Evolutionary conservation across 1,140 invertebrate species (phyloP).

Genomic region (Eciton burchellii): DNA sequence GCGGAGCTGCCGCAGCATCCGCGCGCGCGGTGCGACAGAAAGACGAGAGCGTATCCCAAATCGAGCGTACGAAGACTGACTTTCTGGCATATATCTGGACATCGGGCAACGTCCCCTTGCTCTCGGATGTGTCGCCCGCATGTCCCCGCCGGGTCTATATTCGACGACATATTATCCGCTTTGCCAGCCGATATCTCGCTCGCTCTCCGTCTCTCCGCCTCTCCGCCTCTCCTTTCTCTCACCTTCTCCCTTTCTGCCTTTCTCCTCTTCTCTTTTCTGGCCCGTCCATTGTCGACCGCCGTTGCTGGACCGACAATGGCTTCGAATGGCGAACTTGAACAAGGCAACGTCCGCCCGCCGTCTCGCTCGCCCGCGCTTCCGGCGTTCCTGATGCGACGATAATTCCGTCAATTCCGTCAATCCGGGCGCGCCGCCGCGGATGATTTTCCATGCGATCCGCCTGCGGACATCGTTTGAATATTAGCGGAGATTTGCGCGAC

Average conservation of each 20-base stretch:
- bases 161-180: conserved; percentile 67
- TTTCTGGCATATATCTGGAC: conserved; percentile 52
- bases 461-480: conserved; percentile 23
- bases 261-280: not conserved
- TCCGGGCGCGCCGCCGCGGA: conserved; percentile 17
- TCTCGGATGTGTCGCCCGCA: conserved; percentile 48
- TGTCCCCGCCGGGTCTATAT: conserved; percentile 61
- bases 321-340: conserved; percentile 66
- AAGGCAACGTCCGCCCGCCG: conserved; percentile 63
- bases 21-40: conserved; percentile 1
- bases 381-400: conserved; percentile 57
- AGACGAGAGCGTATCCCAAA: not conserved
- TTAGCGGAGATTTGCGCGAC: conserved; percentile 23
- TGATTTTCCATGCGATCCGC: conserved; percentile 22
- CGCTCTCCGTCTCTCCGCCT: not conserved
- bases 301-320: conserved; percentile 44
- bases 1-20: not conserved
- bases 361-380: conserved; percentile 59
- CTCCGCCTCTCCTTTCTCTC: not conserved
- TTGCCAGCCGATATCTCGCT: conserved; percentile 48
- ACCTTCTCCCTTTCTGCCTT: not conserved
- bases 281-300: not conserved
- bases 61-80: not conserved
- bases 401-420: conserved; percentile 70
- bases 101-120: conserved; percentile 63